phyloP scores from a whole-genome alignment of 2,113 vertebrate species.

The Sebastes fasciatus region DNA sequence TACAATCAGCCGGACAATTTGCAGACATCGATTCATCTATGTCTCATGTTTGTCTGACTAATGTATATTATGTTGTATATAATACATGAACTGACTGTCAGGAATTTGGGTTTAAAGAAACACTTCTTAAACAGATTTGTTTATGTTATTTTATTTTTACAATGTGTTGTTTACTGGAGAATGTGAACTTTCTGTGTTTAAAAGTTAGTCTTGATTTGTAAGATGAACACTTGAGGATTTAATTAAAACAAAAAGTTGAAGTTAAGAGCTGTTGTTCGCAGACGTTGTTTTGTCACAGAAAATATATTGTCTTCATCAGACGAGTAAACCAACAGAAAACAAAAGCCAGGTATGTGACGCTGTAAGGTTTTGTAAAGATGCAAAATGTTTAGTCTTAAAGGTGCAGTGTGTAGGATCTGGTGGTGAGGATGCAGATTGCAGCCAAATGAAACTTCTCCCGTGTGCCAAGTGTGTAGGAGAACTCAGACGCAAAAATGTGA shows the following conservation, averaged over 20 bases:
- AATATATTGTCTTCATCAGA: neutral
- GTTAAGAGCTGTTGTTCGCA: neutral
- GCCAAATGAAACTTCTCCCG: too few relatives aligned
- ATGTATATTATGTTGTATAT: constrained; percentile 34
- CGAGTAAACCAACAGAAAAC: neutral
- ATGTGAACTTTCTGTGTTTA: constrained; percentile 62
- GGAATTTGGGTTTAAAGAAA: constrained; percentile 42
- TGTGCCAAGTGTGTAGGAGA: too few relatives aligned
- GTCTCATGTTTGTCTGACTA: neutral
- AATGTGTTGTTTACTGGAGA: constrained; percentile 37
- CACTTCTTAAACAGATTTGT: constrained; percentile 9
- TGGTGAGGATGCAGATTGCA: too few relatives aligned
- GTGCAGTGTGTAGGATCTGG: too few relatives aligned
- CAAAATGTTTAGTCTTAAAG: too few relatives aligned
- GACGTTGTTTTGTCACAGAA: neutral
- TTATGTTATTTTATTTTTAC: constrained; percentile 34
- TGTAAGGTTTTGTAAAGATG: too few relatives aligned
- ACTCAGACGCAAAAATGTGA: too few relatives aligned
- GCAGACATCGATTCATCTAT: neutral
- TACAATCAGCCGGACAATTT: neutral
- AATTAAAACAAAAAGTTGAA: constrained; percentile 59
- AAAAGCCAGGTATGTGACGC: too few relatives aligned
- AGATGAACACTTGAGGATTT: constrained; percentile 35
- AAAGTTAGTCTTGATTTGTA: constrained; percentile 47
- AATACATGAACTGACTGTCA: neutral